These are phyloP conservation scores for Piaya cayana DNA, from an alignment of 2,113 vertebrate species.

Conservation along the genomic window DNA sequence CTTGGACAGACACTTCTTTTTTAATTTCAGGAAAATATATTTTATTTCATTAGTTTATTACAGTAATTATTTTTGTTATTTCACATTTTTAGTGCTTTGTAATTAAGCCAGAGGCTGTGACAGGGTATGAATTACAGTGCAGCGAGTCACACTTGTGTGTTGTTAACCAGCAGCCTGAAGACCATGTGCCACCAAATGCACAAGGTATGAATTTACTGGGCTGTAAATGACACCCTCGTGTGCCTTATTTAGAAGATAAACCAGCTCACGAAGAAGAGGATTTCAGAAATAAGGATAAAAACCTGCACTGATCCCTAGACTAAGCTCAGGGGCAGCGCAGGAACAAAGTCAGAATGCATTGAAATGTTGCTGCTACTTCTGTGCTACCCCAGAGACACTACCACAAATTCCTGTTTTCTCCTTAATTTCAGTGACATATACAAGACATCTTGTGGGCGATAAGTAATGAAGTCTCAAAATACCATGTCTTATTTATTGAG, in stretches of 20 bases:
- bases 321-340: neutral
- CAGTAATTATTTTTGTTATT: conserved; percentile 46
- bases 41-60: conserved; percentile 39
- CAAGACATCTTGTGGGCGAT: neutral
- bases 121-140: neutral
- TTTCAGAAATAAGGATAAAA: neutral
- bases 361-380: neutral
- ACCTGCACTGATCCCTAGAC: neutral
- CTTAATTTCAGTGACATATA: neutral
- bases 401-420: neutral
- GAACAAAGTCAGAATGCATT: neutral
- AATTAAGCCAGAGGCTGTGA: conserved; percentile 39
- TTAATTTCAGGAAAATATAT: conserved; percentile 1
- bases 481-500: neutral
- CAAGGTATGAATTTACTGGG: conserved; percentile 8
- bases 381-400: neutral
- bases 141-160: neutral
- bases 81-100: conserved; percentile 38
- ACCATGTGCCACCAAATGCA: accelerated
- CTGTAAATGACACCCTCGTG: conserved; percentile 28
- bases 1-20: neutral
- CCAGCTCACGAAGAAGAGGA: conserved; percentile 3
- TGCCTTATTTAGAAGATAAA: conserved; percentile 14
- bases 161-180: neutral
- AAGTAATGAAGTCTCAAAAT: neutral